Percentiles rank a stretch among this genome's conserved stretches.
phyloP scores from a whole-genome alignment of 2,797 vertebrate genomes.

The Aplochiton taeniatus region DNA sequence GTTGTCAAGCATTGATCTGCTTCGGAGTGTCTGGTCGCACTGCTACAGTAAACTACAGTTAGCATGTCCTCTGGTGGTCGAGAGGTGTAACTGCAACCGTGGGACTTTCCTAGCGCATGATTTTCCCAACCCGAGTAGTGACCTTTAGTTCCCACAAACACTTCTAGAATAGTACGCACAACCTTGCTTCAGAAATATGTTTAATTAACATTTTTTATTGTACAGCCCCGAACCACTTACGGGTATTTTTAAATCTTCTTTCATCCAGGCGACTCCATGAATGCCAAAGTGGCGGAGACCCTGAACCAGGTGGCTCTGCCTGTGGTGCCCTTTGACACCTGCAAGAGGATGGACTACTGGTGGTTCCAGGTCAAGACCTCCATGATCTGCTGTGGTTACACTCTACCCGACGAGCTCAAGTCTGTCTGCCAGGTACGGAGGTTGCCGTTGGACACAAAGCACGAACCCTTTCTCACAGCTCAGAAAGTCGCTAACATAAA shows the following conservation, averaged over 20 bases:
- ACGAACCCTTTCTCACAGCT: background rate
- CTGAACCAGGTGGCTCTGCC: slow-evolving; percentile 80
- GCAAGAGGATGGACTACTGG: slow-evolving; percentile 79
- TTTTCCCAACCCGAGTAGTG: too few species aligned
- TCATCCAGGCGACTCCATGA: slow-evolving; percentile 66
- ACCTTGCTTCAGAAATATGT: too few species aligned
- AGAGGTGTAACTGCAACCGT: slow-evolving; percentile 22
- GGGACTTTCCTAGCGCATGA: too few species aligned
- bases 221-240: too few species aligned
- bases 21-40: background rate
- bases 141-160: too few species aligned
- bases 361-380: slow-evolving; percentile 82
- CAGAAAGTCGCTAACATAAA: too few species aligned
- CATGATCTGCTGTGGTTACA: slow-evolving; percentile 82
- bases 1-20: background rate
- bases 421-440: slow-evolving; percentile 77
- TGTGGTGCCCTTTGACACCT: slow-evolving; percentile 73
- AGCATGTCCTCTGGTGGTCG: slow-evolving; percentile 56
- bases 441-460: background rate
- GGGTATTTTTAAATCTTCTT: slow-evolving; percentile 1
- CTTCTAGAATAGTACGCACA: too few species aligned
- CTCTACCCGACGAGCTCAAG: slow-evolving; percentile 76
- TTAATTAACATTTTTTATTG: too few species aligned
- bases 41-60: background rate
- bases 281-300: slow-evolving; percentile 68